Percentiles rank a stretch among this genome's conserved stretches.
Conservation (phyloP, 2,113 vertebrate genomes). For the Actinemys pallida region DNA sequence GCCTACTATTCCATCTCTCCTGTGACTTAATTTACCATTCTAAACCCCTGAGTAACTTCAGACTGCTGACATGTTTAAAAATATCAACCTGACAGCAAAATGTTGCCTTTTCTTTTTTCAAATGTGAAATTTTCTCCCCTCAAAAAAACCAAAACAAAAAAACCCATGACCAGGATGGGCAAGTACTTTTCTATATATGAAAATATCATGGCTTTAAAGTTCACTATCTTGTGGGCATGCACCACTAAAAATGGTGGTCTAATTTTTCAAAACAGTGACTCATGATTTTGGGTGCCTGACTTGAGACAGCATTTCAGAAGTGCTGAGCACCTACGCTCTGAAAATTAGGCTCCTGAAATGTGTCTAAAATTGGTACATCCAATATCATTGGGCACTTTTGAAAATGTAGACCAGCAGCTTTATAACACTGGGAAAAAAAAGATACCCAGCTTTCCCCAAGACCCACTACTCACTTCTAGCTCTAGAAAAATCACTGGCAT, state of each 20-base stretch:
- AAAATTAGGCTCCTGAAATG: background rate
- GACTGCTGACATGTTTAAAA: slow-evolving; percentile 35
- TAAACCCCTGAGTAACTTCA: slow-evolving; percentile 39
- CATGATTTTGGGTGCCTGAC: slow-evolving; percentile 31
- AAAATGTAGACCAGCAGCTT: background rate
- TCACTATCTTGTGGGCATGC: slow-evolving; percentile 23
- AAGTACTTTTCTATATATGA: slow-evolving; percentile 10
- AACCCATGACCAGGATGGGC: background rate
- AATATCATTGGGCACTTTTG: background rate
- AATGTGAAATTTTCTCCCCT: background rate
- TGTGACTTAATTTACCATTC: slow-evolving; percentile 13
- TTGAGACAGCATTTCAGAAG: background rate
- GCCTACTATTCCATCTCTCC: background rate
- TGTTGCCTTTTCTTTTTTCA: slow-evolving; percentile 29
- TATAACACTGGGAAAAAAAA: background rate
- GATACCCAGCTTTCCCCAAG: background rate
- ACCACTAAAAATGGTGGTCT: slow-evolving; percentile 16
- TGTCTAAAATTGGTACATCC: background rate
- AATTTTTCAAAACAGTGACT: slow-evolving; percentile 23
- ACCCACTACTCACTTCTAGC: background rate
- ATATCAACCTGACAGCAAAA: slow-evolving; percentile 45
- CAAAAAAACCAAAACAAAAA: background rate
- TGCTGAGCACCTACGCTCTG: background rate
- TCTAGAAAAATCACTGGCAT: background rate
- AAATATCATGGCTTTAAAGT: slow-evolving; percentile 17